Conservation (phyloP, 2,888 invertebrate genomes). For the Dicyrtoma fusca region DNA sequence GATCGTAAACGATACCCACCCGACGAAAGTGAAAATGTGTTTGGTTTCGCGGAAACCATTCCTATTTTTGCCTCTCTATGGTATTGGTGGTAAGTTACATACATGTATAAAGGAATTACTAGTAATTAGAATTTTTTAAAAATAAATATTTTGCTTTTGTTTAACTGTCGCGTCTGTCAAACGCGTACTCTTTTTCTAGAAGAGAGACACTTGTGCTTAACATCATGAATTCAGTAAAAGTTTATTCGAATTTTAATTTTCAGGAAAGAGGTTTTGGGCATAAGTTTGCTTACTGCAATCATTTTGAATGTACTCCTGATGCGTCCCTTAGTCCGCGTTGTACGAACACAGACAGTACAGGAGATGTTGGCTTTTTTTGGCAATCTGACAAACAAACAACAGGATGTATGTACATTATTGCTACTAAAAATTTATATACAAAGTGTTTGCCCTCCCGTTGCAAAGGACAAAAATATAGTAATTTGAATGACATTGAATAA, state of each 20-base stretch:
- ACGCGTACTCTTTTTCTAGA: too few species aligned
- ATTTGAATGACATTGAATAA: neutral
- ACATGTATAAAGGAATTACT: too few species aligned
- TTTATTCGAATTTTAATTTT: slow-evolving; percentile 45
- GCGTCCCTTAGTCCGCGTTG: slow-evolving; percentile 52
- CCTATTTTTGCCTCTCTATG: slow-evolving; percentile 75
- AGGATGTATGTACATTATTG: slow-evolving; percentile 42
- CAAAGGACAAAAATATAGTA: too few species aligned
- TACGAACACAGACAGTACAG: slow-evolving; percentile 49
- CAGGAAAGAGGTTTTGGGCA: slow-evolving; percentile 77
- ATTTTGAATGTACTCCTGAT: slow-evolving; percentile 52
- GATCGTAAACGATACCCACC: slow-evolving; percentile 51
- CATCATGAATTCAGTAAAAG: too few species aligned
- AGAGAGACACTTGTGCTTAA: too few species aligned
- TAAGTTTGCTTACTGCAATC: slow-evolving; percentile 72
- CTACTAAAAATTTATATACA: too few species aligned
- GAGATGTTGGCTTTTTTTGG: slow-evolving; percentile 49
- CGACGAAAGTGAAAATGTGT: slow-evolving; percentile 40
- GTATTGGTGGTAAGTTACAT: slow-evolving; percentile 73
- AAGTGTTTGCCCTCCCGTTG: too few species aligned
- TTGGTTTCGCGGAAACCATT: slow-evolving; percentile 62
- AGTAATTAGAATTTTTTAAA: too few species aligned
- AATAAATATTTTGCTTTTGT: too few species aligned
- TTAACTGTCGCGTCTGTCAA: too few species aligned
- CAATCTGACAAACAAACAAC: slow-evolving; percentile 43